phyloP scores from a whole-genome alignment of 2,888 invertebrate species.

The Venusia cambrica region DNA sequence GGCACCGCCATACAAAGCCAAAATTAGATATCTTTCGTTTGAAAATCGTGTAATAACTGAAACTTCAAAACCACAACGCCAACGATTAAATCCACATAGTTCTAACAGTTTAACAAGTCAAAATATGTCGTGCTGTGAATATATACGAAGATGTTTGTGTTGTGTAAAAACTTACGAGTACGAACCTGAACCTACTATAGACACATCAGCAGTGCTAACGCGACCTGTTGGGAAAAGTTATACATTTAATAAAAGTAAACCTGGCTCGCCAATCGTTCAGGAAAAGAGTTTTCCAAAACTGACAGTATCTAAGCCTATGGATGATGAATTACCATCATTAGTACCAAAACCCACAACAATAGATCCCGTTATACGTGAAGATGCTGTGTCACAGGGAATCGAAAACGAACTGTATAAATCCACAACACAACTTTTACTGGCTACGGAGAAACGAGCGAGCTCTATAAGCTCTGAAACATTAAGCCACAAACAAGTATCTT shows the following conservation, averaged over 20 bases:
- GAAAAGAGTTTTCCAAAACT: conserved; percentile 33
- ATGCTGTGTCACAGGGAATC: too few species aligned
- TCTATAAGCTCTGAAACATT: conserved; percentile 37
- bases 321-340: conserved; percentile 30
- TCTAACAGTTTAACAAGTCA: conserved; percentile 34
- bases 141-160: conserved; percentile 48
- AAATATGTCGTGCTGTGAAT: conserved; percentile 43
- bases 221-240: conserved; percentile 57
- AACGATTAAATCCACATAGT: conserved; percentile 57
- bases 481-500: conserved; percentile 27
- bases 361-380: conserved; percentile 22
- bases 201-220: conserved; percentile 51
- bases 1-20: conserved; percentile 45
- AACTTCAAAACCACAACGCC: conserved; percentile 39
- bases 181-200: conserved; percentile 43
- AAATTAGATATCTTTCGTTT: conserved; percentile 51
- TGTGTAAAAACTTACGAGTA: conserved; percentile 42
- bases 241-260: conserved; percentile 43
- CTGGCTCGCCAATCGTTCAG: conserved; percentile 21
- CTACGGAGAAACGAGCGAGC: conserved; percentile 51
- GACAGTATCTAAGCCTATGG: conserved; percentile 36
- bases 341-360: conserved; percentile 26
- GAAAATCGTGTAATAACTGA: conserved; percentile 41
- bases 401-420: conserved; percentile 51
- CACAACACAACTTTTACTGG: conserved; percentile 53